Base-by-base conservation (phyloP, 2,888 invertebrate genomes). In the Catocala sponsa region DNA sequence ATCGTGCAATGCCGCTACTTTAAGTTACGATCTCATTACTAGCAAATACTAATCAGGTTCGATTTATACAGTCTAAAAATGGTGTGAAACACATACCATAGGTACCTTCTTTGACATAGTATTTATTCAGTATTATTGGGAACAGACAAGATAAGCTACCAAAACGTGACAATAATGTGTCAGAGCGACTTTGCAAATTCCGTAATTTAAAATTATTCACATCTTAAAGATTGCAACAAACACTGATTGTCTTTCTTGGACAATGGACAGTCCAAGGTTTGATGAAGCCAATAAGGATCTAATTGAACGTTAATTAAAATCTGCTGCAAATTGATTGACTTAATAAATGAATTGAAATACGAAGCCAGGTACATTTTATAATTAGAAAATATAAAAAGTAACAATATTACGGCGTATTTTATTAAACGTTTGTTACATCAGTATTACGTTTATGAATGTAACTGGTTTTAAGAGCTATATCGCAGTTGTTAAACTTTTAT, bases 271-370 rank as follows among this genome's bases (percentile, higher is more conserved):
- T n/a, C 33, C 51, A 70, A 76, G 77, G 70, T 73, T 46, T 62
- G 55, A 48, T 50, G 58, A 60, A 57, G 7, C 65, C 55, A 66
- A 65, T 73, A 73, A 70, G 79, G 74, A 76, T 63, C 56, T 59
- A 46, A 63, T 10, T 43, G 63, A 76, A 76, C 70, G 70, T 68
- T 70, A 68, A 76, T 79, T 70, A 56, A 76, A 63, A 63, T 64
- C 51, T 51, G 38, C 51, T 11, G 58, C 55, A 64, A 73, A 73
- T 76, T 76, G 55, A 72, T 65, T 65, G 9, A 13, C 51, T 61
- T 62, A 59, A 25, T 25, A 4, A 57, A 64, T 32, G 35, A 38
- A 70, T 77, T 74, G 42, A 60, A 65, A 55, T 54, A 61, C 44
- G 43, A 64, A 64, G 55, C 55, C 56, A 61, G 61, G 57, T 70